Conservation (phyloP, 2,797 vertebrate genomes). For the Natrix natrix region DNA sequence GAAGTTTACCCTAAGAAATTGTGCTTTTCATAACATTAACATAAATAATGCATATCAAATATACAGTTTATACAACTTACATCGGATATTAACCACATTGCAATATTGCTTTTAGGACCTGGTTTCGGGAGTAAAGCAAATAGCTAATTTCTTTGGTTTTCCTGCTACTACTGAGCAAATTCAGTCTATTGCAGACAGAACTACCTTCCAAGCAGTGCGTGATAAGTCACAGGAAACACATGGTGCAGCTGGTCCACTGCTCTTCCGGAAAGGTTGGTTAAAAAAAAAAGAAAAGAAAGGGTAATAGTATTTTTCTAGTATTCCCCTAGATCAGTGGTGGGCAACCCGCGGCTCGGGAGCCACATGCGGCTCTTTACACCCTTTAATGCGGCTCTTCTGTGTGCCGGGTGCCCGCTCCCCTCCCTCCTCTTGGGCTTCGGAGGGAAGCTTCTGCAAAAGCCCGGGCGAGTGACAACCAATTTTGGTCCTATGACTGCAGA, state of each 20-base stretch:
- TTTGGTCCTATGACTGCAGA: too few relatives aligned
- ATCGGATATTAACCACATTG: background rate
- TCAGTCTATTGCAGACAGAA: constrained; percentile 61
- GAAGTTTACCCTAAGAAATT: background rate
- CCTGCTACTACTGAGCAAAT: constrained; percentile 70
- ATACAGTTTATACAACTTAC: background rate
- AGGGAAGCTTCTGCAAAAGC: too few relatives aligned
- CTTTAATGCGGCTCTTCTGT: too few relatives aligned
- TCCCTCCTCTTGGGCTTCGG: too few relatives aligned
- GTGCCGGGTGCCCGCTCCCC: too few relatives aligned
- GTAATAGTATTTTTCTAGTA: background rate
- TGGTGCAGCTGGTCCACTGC: constrained; percentile 49
- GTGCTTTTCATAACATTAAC: background rate
- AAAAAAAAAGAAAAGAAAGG: background rate
- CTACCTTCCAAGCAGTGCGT: constrained; percentile 67
- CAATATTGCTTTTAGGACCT: constrained; percentile 70
- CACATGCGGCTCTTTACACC: too few relatives aligned
- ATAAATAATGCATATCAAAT: background rate
- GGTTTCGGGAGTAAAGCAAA: constrained; percentile 63
- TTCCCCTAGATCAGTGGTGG: background rate
- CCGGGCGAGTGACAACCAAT: too few relatives aligned
- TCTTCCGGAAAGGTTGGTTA: constrained; percentile 71
- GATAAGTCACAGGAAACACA: constrained; percentile 61
- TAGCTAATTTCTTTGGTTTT: constrained; percentile 75
- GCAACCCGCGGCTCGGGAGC: too few relatives aligned